These are phyloP conservation scores for Cordilura impudica DNA, from an alignment of 2,888 invertebrate species.

Conservation along the genomic window DNA sequence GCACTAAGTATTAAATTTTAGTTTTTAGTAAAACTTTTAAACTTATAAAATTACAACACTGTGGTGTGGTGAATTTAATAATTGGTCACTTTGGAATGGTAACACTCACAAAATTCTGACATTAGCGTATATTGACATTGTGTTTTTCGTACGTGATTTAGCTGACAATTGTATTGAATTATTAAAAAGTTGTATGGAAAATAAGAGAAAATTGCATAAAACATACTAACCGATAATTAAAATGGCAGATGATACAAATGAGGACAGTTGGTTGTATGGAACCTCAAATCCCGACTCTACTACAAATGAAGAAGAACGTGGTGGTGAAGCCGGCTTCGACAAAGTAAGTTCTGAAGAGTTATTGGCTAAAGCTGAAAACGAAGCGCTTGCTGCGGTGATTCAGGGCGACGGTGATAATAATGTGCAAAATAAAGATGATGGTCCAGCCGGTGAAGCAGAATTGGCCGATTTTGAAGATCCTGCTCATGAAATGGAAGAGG, in stretches of 20 bases:
- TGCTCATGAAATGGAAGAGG: constrained; percentile 76
- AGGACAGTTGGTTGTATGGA: constrained; percentile 93
- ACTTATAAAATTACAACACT: too few relatives aligned
- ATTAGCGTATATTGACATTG: neutral
- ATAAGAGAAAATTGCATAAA: neutral
- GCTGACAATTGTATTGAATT: neutral
- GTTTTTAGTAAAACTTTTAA: too few relatives aligned
- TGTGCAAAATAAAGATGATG: constrained; percentile 63
- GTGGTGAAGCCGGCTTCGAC: constrained; percentile 72
- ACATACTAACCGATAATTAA: neutral
- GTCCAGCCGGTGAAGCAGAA: constrained; percentile 62
- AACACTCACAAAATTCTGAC: too few relatives aligned
- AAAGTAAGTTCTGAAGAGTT: constrained; percentile 53
- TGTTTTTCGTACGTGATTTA: neutral
- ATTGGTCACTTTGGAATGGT: too few relatives aligned
- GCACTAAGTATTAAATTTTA: too few relatives aligned
- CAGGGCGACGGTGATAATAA: constrained; percentile 65
- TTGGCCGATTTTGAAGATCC: constrained; percentile 75
- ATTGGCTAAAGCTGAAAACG: constrained; percentile 62
- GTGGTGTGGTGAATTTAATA: too few relatives aligned
- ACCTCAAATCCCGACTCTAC: constrained; percentile 82
- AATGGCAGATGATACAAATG: constrained; percentile 82
- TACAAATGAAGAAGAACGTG: constrained; percentile 71
- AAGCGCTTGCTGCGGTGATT: constrained; percentile 65
- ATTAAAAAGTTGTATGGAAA: neutral